These are phyloP conservation scores for Caracal caracal DNA, from an alignment of 2,113 vertebrate species.

Conservation along the genomic window DNA sequence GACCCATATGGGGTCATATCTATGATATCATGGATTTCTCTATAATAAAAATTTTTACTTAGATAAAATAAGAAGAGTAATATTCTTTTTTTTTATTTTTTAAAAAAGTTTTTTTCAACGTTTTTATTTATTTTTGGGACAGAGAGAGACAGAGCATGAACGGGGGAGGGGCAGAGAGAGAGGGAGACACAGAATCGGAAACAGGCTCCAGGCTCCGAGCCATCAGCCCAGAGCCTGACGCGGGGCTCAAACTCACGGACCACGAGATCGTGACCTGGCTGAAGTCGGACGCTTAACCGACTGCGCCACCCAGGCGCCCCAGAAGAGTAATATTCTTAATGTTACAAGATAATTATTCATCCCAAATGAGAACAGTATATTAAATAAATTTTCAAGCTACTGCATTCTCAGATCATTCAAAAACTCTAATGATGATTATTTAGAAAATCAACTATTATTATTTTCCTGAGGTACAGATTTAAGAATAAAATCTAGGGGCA, in stretches of 20 bases:
- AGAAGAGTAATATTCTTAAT: neutral
- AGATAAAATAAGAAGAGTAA: neutral
- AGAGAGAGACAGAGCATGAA: too few relatives aligned
- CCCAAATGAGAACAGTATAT: neutral
- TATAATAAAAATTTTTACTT: neutral
- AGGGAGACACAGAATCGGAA: too few relatives aligned
- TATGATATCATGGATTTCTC: neutral
- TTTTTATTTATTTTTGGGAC: too few relatives aligned
- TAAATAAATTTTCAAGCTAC: neutral
- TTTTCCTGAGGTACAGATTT: neutral
- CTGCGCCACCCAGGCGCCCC: too few relatives aligned
- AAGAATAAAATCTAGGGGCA: neutral
- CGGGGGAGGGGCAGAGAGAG: too few relatives aligned
- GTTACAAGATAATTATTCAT: neutral
- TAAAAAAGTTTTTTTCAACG: too few relatives aligned
- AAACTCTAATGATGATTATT: neutral
- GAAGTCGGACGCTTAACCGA: too few relatives aligned
- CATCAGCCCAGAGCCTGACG: too few relatives aligned
- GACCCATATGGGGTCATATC: neutral
- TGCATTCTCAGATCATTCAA: neutral
- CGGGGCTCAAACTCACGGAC: too few relatives aligned
- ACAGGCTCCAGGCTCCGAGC: too few relatives aligned
- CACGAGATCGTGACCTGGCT: too few relatives aligned
- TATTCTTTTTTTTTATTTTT: too few relatives aligned
- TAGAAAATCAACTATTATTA: neutral